Base-by-base conservation (phyloP, 2,888 invertebrate genomes). In the Drepanosiphum platanoidis region DNA sequence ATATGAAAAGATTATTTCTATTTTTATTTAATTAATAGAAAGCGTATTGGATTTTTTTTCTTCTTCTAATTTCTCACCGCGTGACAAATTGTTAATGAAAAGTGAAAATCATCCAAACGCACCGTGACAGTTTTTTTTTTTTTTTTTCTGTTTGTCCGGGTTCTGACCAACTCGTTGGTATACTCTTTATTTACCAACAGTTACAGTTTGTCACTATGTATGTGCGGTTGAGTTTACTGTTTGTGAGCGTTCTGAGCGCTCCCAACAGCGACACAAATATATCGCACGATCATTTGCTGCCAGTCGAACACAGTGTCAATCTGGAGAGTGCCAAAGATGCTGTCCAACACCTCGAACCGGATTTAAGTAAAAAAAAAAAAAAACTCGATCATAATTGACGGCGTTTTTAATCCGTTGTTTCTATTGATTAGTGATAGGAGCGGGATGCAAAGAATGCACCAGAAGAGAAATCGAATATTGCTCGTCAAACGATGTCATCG, bases 401-500 rank as follows among this genome's bases (percentile, higher is more conserved):
- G 42, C 74, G n/a, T 82, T 32, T 66, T 46, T 64, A 46, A 3
- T 58, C 32, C 27, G 36, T 46, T 71, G 13, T 27, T 30, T 46
- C 36, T 82, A 32, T 15, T 34, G n/a, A n/a, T 32, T 78, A 87
- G 87, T 86, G 86, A 79, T 87, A 70, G 86, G 81, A 11, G 86
- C 91, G 15, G 93, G 94, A 71, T 94, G 94, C 90, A 93, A 93
- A 88, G 88, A 90, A 87, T 94, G 94, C 89, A 92, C 91, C 86
- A 89, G 89, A 86, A 90, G 91, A 81, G 94, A 94, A 90, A 90
- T 91, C 88, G 91, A 90, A 88, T 94, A 94, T 90, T 94, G 94
- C 90, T 90, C 91, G 88, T 91, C 92, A 87, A 90, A 90, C 36
- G 92, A 92, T 88, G 91, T 94, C 87, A 90, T 92, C 84, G 90